Evolutionary conservation across 2,888 invertebrate genomes (phyloP).

Genomic region (Macaria liturata): DNA sequence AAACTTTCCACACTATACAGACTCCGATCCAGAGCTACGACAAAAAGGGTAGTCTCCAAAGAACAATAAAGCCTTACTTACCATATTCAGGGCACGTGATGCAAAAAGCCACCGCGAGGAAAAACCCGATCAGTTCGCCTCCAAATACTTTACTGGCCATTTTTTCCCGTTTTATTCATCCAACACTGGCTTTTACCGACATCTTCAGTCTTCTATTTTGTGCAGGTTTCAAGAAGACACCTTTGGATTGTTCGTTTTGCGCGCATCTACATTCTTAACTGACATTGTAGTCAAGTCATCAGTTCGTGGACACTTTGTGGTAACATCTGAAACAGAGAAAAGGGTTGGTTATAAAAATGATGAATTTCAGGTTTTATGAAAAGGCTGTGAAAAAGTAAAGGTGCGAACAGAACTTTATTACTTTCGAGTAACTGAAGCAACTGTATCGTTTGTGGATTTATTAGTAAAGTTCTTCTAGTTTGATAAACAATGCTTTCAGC

Average conservation of each 20-base stretch:
- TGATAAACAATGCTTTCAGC: too few relatives aligned
- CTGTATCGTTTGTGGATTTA: too few relatives aligned
- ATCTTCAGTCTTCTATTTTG: slow-evolving; percentile 67
- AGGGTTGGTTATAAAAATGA: neutral
- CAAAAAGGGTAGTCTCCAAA: slow-evolving; percentile 21
- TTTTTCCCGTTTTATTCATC: slow-evolving; percentile 69
- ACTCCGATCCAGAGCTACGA: slow-evolving; percentile 11
- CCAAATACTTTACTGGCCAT: slow-evolving; percentile 74
- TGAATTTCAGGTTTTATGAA: too few relatives aligned
- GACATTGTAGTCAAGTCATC: slow-evolving; percentile 53
- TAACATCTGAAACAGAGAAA: slow-evolving; percentile 64
- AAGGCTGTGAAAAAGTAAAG: too few relatives aligned
- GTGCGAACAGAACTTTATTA: too few relatives aligned
- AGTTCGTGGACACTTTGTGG: slow-evolving; percentile 32
- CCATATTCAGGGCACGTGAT: slow-evolving; percentile 77
- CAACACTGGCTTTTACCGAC: slow-evolving; percentile 73
- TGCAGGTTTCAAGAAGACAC: slow-evolving; percentile 60
- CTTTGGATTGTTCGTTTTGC: slow-evolving; percentile 58
- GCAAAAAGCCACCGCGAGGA: slow-evolving; percentile 75
- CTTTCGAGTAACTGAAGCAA: too few relatives aligned
- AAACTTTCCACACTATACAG: slow-evolving; percentile 1
- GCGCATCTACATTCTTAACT: slow-evolving; percentile 47
- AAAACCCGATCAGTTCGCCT: slow-evolving; percentile 73
- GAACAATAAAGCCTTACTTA: slow-evolving; percentile 48
- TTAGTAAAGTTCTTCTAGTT: too few relatives aligned